Conservation (phyloP, 2,113 vertebrate genomes). For the Notiomystis cincta region DNA sequence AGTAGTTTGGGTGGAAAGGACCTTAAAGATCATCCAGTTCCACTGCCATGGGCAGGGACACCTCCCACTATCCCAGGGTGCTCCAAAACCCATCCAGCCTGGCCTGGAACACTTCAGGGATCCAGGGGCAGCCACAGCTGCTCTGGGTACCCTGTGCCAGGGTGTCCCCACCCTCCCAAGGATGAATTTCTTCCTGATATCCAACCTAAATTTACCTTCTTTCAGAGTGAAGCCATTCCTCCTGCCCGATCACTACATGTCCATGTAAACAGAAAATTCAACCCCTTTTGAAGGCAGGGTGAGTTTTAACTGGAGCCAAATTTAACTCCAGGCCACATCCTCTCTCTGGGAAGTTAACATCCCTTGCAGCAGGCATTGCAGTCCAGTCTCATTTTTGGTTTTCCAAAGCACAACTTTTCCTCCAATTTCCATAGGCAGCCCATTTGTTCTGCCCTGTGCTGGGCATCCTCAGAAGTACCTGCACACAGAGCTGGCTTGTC, state of each 20-base stretch:
- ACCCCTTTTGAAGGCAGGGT: not conserved
- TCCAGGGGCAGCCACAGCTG: not conserved
- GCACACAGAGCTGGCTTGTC: conserved; percentile 19
- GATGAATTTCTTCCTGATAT: not conserved
- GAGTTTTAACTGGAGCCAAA: not conserved
- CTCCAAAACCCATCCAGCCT: accelerated
- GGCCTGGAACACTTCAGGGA: not conserved
- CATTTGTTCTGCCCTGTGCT: not conserved
- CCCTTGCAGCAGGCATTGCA: not conserved
- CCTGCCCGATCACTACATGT: not conserved
- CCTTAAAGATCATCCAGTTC: not conserved
- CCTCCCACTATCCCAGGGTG: accelerated
- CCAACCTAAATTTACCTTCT: not conserved
- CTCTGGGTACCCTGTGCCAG: not conserved
- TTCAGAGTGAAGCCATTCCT: not conserved
- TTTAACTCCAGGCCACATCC: not conserved
- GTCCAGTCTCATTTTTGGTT: not conserved
- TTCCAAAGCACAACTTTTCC: not conserved
- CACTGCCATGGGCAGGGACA: not conserved
- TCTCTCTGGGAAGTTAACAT: not conserved
- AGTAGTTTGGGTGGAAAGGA: not conserved
- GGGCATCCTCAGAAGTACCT: not conserved
- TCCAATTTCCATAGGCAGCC: not conserved
- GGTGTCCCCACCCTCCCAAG: accelerated
- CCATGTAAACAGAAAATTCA: not conserved